These are phyloP conservation scores for Alectura lathami DNA, from an alignment of 2,113 vertebrate species.

Conservation along the genomic window DNA sequence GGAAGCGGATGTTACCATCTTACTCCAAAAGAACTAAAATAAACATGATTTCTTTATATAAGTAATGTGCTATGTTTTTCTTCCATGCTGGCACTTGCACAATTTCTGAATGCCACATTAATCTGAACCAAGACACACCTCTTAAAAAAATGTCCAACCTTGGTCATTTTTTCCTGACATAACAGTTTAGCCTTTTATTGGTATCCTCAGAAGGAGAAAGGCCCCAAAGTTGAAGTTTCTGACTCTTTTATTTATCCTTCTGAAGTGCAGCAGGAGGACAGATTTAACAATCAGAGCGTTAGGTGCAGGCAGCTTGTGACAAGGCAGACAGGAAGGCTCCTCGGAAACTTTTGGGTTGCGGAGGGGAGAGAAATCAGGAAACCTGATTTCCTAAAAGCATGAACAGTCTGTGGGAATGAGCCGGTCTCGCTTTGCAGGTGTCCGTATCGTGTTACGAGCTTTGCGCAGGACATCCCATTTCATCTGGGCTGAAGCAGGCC, in stretches of 20 bases:
- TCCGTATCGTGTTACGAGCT: neutral
- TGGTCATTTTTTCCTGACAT: neutral
- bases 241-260: neutral
- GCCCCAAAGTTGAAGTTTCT: neutral
- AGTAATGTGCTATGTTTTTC: neutral
- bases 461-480: neutral
- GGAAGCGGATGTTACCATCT: neutral
- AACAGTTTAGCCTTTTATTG: neutral
- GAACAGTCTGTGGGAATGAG: neutral
- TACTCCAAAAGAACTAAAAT: slow-evolving; percentile 2
- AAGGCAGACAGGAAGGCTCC: neutral
- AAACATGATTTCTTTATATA: neutral
- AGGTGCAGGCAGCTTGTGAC: neutral
- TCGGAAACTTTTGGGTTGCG: neutral
- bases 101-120: slow-evolving; percentile 7
- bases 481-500: neutral
- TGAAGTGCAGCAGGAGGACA: neutral
- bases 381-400: neutral
- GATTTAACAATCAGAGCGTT: neutral
- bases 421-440: neutral
- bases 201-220: neutral
- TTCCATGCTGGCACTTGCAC: neutral
- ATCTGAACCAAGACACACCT: slow-evolving; percentile 25
- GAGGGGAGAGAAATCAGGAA: neutral
- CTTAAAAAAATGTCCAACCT: slow-evolving; percentile 20